Evolutionary conservation across 2,797 vertebrate species (phyloP).

Genomic region (Merluccius polli): DNA sequence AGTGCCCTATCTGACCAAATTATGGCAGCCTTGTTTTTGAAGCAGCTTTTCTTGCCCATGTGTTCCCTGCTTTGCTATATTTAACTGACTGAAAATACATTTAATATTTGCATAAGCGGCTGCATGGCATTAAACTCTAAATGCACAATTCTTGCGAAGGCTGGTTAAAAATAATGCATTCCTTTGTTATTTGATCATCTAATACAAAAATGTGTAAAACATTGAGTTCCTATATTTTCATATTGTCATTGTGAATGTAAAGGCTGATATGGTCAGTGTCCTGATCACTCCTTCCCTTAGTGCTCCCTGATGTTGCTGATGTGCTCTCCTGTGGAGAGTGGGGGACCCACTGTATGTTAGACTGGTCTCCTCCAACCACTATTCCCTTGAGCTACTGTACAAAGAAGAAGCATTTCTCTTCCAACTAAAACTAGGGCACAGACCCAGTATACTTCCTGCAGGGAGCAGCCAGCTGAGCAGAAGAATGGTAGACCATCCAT

Average conservation of each 20-base stretch:
- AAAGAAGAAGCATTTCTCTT: slow-evolving; percentile 55
- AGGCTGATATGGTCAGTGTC: neutral
- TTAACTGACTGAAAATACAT: neutral
- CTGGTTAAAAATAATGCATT: neutral
- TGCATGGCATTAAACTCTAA: neutral
- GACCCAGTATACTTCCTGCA: slow-evolving; percentile 57
- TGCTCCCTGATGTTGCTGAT: neutral
- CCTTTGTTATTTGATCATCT: neutral
- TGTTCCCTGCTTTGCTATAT: neutral
- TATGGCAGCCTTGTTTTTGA: slow-evolving; percentile 31
- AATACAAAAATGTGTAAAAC: neutral
- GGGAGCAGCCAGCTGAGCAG: slow-evolving; percentile 51
- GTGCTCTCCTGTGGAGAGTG: slow-evolving; percentile 42
- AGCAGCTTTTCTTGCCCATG: slow-evolving; percentile 16
- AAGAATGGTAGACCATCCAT: slow-evolving; percentile 55
- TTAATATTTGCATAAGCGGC: neutral
- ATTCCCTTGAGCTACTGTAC: slow-evolving; percentile 61
- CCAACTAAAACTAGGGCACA: slow-evolving; percentile 65
- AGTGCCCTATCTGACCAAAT: slow-evolving; percentile 42
- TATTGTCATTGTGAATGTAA: neutral
- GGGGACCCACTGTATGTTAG: slow-evolving; percentile 42
- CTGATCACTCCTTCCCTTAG: neutral
- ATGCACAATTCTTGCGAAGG: neutral
- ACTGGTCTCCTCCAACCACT: slow-evolving; percentile 29
- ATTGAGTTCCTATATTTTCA: neutral